phyloP scores from a whole-genome alignment of 2,113 vertebrate genomes.

The Leucopsar rothschildi region DNA sequence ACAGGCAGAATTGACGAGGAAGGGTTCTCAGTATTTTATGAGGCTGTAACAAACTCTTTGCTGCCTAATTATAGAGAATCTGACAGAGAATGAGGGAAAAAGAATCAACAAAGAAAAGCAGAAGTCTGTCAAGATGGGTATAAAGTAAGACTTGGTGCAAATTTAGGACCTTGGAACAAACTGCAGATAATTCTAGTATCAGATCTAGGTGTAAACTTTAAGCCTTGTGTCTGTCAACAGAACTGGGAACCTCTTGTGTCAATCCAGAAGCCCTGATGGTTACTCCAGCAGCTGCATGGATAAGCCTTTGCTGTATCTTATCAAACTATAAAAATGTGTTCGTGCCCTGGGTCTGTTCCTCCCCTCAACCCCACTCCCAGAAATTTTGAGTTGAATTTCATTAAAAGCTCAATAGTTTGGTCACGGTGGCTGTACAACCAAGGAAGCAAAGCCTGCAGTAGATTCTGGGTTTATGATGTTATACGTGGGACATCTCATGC shows the following conservation, averaged over 20 bases:
- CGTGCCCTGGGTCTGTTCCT: background rate
- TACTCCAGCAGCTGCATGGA: background rate
- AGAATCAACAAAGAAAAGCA: background rate
- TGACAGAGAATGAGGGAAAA: accelerated
- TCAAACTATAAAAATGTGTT: background rate
- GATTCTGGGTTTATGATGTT: background rate
- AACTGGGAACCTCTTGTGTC: background rate
- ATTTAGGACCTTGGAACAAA: background rate
- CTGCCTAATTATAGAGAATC: background rate
- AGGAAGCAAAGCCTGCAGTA: background rate
- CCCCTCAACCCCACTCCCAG: no score
- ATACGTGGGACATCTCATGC: background rate
- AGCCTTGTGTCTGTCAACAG: background rate
- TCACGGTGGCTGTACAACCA: background rate
- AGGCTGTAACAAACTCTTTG: background rate
- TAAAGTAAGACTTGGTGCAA: background rate
- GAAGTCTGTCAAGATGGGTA: background rate
- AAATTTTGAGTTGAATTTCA: background rate
- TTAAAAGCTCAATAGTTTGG: background rate
- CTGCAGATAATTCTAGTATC: background rate
- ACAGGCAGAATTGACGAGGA: background rate
- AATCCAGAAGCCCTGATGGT: background rate
- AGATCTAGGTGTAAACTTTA: background rate
- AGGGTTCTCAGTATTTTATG: background rate
- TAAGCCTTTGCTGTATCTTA: background rate